Evolutionary conservation across 2,888 invertebrate species (phyloP).

Genomic region (Physocephala rufipes): DNA sequence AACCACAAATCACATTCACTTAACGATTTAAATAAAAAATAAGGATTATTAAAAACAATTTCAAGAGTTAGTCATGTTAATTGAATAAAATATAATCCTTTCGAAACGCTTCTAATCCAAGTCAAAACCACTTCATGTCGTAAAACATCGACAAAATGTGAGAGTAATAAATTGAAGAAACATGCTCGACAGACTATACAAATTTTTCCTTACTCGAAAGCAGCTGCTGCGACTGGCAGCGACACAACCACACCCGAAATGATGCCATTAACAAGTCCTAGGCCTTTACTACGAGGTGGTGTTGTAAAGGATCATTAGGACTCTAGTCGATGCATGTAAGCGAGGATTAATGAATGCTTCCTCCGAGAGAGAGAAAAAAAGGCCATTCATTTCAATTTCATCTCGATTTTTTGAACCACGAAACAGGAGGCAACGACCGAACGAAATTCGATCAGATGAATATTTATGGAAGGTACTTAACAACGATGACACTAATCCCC

Average conservation of each 20-base stretch:
- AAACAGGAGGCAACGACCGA: no score
- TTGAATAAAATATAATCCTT: not conserved
- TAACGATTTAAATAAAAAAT: no score
- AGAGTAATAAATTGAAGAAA: slow-evolving; percentile 1
- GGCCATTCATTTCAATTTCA: no score
- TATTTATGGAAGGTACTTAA: slow-evolving; percentile 45
- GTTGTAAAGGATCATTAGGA: no score
- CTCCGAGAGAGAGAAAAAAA: no score
- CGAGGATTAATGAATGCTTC: not conserved
- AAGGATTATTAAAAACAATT: no score
- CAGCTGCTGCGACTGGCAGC: not conserved
- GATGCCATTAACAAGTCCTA: not conserved
- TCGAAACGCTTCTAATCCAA: slow-evolving; percentile 21
- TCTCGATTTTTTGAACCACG: no score
- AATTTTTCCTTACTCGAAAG: no score
- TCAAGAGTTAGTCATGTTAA: no score
- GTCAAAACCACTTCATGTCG: slow-evolving; percentile 5
- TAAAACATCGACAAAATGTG: not conserved
- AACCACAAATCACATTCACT: no score
- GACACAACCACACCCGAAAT: not conserved
- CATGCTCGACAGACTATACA: not conserved
- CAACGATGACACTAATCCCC: slow-evolving; percentile 44
- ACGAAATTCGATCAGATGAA: slow-evolving; percentile 15
- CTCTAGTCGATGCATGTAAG: not conserved
- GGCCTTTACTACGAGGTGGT: not conserved